Conservation (phyloP, 2,888 invertebrate species). For the Cacoxenus indagator region DNA sequence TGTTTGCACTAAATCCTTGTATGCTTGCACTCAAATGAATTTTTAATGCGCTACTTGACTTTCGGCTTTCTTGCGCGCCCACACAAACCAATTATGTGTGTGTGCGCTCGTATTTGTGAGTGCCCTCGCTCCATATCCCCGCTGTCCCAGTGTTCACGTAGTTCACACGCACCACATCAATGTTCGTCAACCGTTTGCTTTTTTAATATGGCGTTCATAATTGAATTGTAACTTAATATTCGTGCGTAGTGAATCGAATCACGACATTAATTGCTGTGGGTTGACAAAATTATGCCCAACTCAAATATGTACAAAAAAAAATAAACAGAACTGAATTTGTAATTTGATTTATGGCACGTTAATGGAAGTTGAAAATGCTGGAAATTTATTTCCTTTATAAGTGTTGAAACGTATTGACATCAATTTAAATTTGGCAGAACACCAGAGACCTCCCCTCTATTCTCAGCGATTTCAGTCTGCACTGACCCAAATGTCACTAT, state of each 20-base stretch:
- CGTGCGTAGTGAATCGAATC: slow-evolving; percentile 7
- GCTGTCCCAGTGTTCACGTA: too few relatives aligned
- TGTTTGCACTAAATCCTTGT: too few relatives aligned
- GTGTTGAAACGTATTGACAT: neutral
- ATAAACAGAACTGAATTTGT: neutral
- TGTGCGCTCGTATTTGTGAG: too few relatives aligned
- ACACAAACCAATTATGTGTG: too few relatives aligned
- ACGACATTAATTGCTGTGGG: slow-evolving; percentile 1
- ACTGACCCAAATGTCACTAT: too few relatives aligned
- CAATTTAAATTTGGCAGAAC: neutral
- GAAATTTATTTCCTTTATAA: neutral
- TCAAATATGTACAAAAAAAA: neutral
- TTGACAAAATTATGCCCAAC: neutral
- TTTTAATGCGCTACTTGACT: too few relatives aligned
- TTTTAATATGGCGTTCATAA: slow-evolving; percentile 11
- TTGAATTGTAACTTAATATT: slow-evolving; percentile 13
- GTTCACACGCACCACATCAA: neutral
- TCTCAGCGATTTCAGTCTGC: too few relatives aligned
- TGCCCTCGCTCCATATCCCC: too few relatives aligned
- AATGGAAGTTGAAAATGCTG: neutral
- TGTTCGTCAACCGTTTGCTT: neutral
- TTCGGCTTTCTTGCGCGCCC: too few relatives aligned
- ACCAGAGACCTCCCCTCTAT: too few relatives aligned
- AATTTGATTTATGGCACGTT: neutral
- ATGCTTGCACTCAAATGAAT: too few relatives aligned